Percentiles rank a stretch among this genome's conserved stretches.
Evolutionary conservation across 2,888 invertebrate species (phyloP).

Genomic region (Tenthredo scrophulariae): DNA sequence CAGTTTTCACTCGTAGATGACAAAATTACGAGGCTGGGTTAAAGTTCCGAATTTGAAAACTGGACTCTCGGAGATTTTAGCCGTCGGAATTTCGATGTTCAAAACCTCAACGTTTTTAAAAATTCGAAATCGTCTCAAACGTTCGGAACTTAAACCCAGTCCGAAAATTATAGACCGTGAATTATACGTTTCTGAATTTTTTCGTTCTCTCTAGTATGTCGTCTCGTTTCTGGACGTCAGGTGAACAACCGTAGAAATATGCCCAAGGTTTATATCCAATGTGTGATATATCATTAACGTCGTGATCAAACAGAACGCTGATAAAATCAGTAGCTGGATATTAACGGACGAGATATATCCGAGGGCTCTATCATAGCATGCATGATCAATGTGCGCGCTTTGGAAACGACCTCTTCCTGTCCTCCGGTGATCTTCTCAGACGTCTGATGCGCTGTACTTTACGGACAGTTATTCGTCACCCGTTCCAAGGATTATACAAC

Average conservation of each 20-base stretch:
- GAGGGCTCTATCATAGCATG: conserved; percentile 18
- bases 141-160: too few relatives aligned
- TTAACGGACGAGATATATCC: neutral
- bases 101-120: too few relatives aligned
- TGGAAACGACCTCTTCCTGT: conserved; percentile 34
- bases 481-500: neutral
- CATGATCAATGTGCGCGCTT: conserved; percentile 17
- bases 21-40: too few relatives aligned
- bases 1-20: neutral
- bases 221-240: neutral
- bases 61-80: too few relatives aligned
- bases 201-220: neutral
- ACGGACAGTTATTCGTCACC: neutral
- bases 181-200: neutral
- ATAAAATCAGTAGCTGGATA: conserved; percentile 8
- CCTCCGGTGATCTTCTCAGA: neutral
- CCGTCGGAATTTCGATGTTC: too few relatives aligned
- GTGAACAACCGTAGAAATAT: neutral
- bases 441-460: neutral
- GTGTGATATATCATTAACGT: neutral
- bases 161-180: too few relatives aligned
- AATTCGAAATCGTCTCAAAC: too few relatives aligned
- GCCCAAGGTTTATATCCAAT: neutral
- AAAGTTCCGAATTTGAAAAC: too few relatives aligned
- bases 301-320: neutral